Conservation (phyloP, 2,797 vertebrate species). For the Macropodus opercularis region DNA sequence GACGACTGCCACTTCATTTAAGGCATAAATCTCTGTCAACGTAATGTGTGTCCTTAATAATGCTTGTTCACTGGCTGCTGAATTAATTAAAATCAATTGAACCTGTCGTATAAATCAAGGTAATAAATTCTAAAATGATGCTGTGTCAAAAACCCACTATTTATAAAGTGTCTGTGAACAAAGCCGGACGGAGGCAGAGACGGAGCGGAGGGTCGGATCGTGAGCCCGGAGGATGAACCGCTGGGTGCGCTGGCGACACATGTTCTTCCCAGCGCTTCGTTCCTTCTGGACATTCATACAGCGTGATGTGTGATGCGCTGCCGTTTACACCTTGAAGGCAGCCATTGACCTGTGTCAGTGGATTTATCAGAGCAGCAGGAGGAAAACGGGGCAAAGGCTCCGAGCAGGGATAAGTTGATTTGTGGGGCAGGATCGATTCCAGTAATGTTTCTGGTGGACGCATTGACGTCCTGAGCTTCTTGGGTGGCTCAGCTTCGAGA, state of each 20-base stretch:
- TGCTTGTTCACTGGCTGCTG: conserved; percentile 72
- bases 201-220: too few species aligned
- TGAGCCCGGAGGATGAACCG: too few species aligned
- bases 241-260: too few species aligned
- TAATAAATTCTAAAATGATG: conserved; percentile 74
- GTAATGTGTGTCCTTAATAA: conserved; percentile 78
- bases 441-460: conserved; percentile 76
- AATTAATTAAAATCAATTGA: conserved; percentile 81
- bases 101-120: conserved; percentile 77
- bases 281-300: too few species aligned
- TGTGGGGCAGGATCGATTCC: conserved; percentile 81
- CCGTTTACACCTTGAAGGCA: conserved; percentile 61
- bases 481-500: conserved; percentile 72
- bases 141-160: conserved; percentile 63
- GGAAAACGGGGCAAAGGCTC: conserved; percentile 4
- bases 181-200: too few species aligned
- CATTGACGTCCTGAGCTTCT: conserved; percentile 73
- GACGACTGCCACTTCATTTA: conserved; percentile 76
- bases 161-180: conserved; percentile 60
- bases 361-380: conserved; percentile 55
- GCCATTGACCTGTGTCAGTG: conserved; percentile 65
- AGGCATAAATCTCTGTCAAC: conserved; percentile 79
- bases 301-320: too few species aligned
- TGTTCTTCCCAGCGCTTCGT: too few species aligned
- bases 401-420: conserved; percentile 72